Conservation (phyloP, 2,888 invertebrate species). For the Crossocerus cetratus region DNA sequence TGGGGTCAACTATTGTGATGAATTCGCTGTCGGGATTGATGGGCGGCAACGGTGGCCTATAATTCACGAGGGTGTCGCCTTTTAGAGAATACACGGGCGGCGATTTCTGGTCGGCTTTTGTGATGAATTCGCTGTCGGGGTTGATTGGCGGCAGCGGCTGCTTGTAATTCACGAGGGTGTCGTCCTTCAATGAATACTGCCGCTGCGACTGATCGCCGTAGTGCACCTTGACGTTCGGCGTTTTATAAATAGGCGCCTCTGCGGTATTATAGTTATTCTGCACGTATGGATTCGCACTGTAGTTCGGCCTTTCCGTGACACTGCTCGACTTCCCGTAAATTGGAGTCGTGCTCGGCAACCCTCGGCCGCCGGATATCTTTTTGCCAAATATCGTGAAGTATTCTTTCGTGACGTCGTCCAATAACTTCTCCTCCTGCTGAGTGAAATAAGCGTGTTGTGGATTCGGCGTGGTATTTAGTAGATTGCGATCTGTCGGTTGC, state of each 20-base stretch:
- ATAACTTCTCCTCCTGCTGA: conserved; percentile 82
- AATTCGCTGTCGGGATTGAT: conserved; percentile 82
- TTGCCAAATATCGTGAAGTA: conserved; percentile 87
- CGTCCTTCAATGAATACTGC: conserved; percentile 80
- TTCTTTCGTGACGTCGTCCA: conserved; percentile 86
- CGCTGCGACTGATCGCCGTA: conserved; percentile 78
- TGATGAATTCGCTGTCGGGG: conserved; percentile 79
- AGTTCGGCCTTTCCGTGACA: conserved; percentile 68
- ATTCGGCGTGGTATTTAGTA: conserved; percentile 78
- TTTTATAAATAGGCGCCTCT: conserved; percentile 54
- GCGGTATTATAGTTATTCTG: conserved; percentile 58
- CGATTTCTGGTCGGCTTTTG: conserved; percentile 72
- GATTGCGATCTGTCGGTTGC: conserved; percentile 70
- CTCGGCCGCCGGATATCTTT: conserved; percentile 79
- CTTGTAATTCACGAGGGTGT: conserved; percentile 85
- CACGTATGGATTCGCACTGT: conserved; percentile 55
- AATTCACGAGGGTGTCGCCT: conserved; percentile 85
- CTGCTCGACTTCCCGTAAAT: conserved; percentile 66
- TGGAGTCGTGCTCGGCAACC: conserved; percentile 77
- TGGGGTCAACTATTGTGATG: conserved; percentile 67
- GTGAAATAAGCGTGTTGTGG: conserved; percentile 83
- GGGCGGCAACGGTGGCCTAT: conserved; percentile 82
- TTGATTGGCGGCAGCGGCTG: conserved; percentile 83
- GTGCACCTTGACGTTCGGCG: conserved; percentile 78
- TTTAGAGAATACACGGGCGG: conserved; percentile 78